These are phyloP conservation scores for Apis florea DNA, from an alignment of 1,140 invertebrate genomes.

Conservation along the genomic window DNA sequence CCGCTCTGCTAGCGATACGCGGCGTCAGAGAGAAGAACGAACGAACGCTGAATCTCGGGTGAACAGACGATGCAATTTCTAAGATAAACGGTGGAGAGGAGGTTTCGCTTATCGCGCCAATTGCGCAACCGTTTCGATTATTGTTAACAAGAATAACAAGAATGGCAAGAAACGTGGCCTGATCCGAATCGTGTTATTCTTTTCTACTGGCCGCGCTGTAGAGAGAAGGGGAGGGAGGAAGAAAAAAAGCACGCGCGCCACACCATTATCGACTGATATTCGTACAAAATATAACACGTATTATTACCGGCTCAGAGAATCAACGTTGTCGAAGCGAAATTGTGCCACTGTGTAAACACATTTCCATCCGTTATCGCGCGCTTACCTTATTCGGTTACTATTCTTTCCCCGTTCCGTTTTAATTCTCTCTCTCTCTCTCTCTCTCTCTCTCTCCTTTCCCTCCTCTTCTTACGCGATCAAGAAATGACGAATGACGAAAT, in stretches of 20 bases:
- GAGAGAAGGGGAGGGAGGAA: rapidly evolving
- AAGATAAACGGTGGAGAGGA: background rate
- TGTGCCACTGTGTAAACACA: slow-evolving; percentile 39
- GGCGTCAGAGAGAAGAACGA: background rate
- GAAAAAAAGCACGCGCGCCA: background rate
- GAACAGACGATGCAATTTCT: background rate
- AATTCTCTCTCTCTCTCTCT: background rate
- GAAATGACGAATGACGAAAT: too few relatives aligned
- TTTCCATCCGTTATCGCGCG: slow-evolving; percentile 41
- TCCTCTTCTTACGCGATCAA: too few relatives aligned
- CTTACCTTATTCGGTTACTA: slow-evolving; percentile 37
- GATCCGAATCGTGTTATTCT: background rate
- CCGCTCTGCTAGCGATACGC: background rate
- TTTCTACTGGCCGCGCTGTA: background rate
- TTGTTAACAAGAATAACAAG: slow-evolving; percentile 33
- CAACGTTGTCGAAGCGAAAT: slow-evolving; percentile 16
- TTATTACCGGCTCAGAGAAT: background rate
- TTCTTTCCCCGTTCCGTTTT: background rate
- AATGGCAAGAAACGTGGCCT: slow-evolving; percentile 1
- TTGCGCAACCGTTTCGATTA: slow-evolving; percentile 22
- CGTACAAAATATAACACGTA: background rate
- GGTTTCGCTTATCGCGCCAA: slow-evolving; percentile 30
- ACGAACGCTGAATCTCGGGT: background rate
- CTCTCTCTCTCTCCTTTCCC: background rate
- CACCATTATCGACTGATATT: background rate